Conservation (phyloP, 1,140 invertebrate species). For the Philotrypesis tridentata region DNA sequence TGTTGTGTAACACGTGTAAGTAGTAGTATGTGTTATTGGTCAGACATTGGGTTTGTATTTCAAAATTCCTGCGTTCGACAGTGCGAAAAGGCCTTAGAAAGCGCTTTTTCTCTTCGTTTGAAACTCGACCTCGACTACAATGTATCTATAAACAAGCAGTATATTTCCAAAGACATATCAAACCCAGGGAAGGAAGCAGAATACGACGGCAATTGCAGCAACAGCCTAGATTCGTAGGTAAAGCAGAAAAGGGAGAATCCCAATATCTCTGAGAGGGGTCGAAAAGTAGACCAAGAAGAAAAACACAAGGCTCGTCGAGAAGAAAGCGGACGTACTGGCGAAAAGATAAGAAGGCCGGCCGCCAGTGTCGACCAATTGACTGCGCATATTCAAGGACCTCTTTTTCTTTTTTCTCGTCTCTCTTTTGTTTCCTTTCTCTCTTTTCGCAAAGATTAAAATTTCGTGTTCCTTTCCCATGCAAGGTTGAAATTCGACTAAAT, state of each 20-base stretch:
- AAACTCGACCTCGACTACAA: neutral
- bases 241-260: slow-evolving; percentile 5
- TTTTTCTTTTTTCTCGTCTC: neutral
- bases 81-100: too few relatives aligned
- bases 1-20: too few relatives aligned
- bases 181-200: neutral
- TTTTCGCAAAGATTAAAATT: neutral
- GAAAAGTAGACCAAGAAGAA: slow-evolving; percentile 34
- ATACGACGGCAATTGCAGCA: neutral
- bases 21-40: neutral
- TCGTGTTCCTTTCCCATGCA: too few relatives aligned
- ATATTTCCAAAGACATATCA: neutral
- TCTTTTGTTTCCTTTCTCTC: neutral
- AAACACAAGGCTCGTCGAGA: slow-evolving; percentile 1
- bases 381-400: slow-evolving; percentile 23
- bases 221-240: neutral
- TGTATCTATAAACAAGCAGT: neutral
- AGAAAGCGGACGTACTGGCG: neutral
- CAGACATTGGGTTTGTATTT: neutral
- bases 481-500: too few relatives aligned
- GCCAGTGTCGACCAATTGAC: slow-evolving; percentile 17
- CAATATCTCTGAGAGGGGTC: slow-evolving; percentile 29
- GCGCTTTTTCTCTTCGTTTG: too few relatives aligned
- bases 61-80: too few relatives aligned
- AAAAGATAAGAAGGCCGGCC: neutral